A percentile compares a stretch with the other conserved stretches of the same genome.
Evolutionary conservation across 2,888 invertebrate genomes (phyloP).

Genomic region (Nomada lathburiana): DNA sequence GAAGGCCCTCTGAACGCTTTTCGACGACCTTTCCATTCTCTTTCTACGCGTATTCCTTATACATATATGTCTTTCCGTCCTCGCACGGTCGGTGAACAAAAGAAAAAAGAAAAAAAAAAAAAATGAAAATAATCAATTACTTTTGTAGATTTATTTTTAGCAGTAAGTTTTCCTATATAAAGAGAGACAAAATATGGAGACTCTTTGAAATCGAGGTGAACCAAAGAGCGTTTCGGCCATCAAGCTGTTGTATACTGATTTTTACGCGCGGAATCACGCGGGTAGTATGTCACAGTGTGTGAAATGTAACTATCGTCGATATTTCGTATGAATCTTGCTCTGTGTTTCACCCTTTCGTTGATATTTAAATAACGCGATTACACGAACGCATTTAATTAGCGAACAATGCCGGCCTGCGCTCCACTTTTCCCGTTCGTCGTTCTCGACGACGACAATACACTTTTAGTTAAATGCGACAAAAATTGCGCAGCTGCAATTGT

Average conservation of each 20-base stretch:
- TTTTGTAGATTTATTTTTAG: constrained; percentile 63
- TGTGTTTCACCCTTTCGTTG: neutral
- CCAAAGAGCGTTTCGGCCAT: constrained; percentile 13
- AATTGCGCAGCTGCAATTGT: neutral
- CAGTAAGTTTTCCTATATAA: constrained; percentile 45
- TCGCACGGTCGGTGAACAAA: constrained; percentile 49
- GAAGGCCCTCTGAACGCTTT: neutral
- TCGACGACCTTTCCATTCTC: constrained; percentile 40
- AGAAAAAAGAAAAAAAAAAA: neutral
- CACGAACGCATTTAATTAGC: neutral
- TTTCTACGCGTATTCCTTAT: constrained; percentile 51
- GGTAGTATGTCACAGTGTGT: constrained; percentile 52
- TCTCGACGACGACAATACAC: neutral
- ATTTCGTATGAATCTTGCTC: neutral
- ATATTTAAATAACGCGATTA: neutral
- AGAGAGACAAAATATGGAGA: neutral
- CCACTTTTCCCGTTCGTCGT: neutral
- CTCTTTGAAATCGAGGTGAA: constrained; percentile 14
- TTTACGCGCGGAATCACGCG: constrained; percentile 41
- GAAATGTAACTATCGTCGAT: constrained; percentile 54
- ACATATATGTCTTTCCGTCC: constrained; percentile 63
- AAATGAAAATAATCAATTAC: constrained; percentile 41
- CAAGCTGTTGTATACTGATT: constrained; percentile 46
- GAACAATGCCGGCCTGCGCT: neutral
- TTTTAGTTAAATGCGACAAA: neutral